phyloP scores from a whole-genome alignment of 2,888 invertebrate genomes.

The Dichetophora obliterata region DNA sequence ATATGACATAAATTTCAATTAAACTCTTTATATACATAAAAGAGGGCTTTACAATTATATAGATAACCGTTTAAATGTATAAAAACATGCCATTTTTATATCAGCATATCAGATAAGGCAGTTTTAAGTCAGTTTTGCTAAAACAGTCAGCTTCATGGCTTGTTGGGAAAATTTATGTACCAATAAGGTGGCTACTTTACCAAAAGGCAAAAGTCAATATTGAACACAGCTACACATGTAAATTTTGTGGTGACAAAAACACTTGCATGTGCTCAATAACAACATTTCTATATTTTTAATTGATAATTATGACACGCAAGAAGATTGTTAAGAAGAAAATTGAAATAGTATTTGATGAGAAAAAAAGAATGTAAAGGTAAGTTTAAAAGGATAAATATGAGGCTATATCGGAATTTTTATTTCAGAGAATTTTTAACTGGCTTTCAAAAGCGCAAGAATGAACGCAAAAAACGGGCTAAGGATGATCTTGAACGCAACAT shows the following conservation, averaged over 20 bases:
- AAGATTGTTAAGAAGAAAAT: constrained; percentile 54
- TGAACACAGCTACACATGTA: background rate
- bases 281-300: background rate
- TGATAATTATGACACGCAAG: constrained; percentile 54
- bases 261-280: constrained; percentile 10
- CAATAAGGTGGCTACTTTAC: background rate
- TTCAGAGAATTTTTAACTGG: constrained; percentile 83
- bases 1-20: too few relatives aligned
- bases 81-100: too few relatives aligned
- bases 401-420: background rate
- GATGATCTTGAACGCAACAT: constrained; percentile 79
- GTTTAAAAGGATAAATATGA: background rate
- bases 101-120: too few relatives aligned
- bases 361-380: constrained; percentile 72
- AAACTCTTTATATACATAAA: too few relatives aligned
- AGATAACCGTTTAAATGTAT: too few relatives aligned
- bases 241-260: background rate
- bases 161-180: too few relatives aligned
- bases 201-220: background rate
- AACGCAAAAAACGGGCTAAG: constrained; percentile 81
- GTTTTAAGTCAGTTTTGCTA: too few relatives aligned
- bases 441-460: constrained; percentile 84
- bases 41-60: too few relatives aligned
- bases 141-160: too few relatives aligned
- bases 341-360: constrained; percentile 73